Evolutionary conservation across 2,113 vertebrate species (phyloP).

Genomic region (Tringa solitaria): DNA sequence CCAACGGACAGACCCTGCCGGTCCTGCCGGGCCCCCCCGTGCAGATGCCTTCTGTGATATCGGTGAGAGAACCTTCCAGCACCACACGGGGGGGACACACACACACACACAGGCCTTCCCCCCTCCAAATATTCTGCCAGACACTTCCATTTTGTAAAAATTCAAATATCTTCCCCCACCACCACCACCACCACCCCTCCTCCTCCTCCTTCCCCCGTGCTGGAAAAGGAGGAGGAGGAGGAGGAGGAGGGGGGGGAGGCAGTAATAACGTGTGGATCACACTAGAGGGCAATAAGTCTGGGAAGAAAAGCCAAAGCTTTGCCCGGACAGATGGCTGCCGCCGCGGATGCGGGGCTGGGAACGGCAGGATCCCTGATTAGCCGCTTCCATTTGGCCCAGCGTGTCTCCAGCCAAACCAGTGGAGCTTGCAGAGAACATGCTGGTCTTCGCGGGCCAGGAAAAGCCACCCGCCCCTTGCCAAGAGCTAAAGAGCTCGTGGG

Average conservation of each 20-base stretch:
- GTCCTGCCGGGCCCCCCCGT: slow-evolving; percentile 89
- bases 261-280: not conserved
- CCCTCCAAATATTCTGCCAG: not conserved
- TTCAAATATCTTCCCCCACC: not conserved
- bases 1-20: slow-evolving; percentile 91
- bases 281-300: not conserved
- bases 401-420: not conserved
- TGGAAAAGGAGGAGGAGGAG: not conserved
- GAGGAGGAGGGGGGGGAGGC: not conserved
- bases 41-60: slow-evolving; percentile 96
- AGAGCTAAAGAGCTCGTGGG: not conserved
- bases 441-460: not conserved
- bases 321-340: slow-evolving; percentile 63
- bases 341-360: slow-evolving; percentile 40
- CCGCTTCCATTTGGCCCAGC: slow-evolving; percentile 54
- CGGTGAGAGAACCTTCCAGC: slow-evolving; percentile 77
- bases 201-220: too few relatives aligned
- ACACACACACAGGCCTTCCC: not conserved
- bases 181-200: too few relatives aligned
- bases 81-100: not conserved
- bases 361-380: slow-evolving; percentile 54
- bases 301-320: not conserved
- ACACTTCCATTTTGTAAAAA: not conserved
- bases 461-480: not conserved
- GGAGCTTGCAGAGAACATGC: slow-evolving; percentile 32